Percentiles rank a stretch among this genome's conserved stretches.
Evolutionary conservation across 2,797 vertebrate genomes (phyloP).

Genomic region (Euphonia xanthogaster): DNA sequence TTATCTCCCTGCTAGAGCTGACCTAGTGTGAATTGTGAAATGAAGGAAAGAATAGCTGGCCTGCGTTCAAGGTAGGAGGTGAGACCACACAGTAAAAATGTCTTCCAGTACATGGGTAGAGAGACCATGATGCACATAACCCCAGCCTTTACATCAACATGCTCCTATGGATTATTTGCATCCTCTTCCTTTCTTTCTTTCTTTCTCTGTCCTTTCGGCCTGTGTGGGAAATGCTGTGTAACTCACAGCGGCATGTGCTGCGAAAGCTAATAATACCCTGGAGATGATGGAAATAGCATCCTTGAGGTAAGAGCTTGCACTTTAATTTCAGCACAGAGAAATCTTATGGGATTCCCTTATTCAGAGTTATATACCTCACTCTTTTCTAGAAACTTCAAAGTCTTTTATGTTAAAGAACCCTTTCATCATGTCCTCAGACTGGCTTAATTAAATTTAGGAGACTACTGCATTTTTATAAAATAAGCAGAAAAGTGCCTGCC

Average conservation of each 20-base stretch:
- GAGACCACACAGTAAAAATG: neutral
- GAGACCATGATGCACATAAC: neutral
- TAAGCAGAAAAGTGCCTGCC: neutral
- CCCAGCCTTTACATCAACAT: neutral
- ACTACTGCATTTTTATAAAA: neutral
- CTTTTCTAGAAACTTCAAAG: slow-evolving; percentile 62
- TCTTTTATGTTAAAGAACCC: slow-evolving; percentile 40
- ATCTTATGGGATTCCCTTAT: slow-evolving; percentile 60
- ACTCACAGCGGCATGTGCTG: neutral
- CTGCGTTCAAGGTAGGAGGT: slow-evolving; percentile 12
- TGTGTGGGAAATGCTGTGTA: slow-evolving; percentile 25
- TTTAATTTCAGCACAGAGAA: slow-evolving; percentile 48
- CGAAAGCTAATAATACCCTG: slow-evolving; percentile 40
- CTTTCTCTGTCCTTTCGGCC: slow-evolving; percentile 29
- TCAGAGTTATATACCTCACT: slow-evolving; percentile 32
- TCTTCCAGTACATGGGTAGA: neutral
- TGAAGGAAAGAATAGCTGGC: slow-evolving; percentile 5
- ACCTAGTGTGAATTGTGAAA: slow-evolving; percentile 42
- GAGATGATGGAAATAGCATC: slow-evolving; percentile 48
- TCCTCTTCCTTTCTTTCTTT: neutral
- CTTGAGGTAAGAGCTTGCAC: slow-evolving; percentile 37
- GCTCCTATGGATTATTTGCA: neutral
- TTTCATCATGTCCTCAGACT: slow-evolving; percentile 44
- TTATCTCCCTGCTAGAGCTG: neutral
- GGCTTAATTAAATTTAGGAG: slow-evolving; percentile 54